Evolutionary conservation across 2,797 vertebrate species (phyloP).

Genomic region (Falco concolor): DNA sequence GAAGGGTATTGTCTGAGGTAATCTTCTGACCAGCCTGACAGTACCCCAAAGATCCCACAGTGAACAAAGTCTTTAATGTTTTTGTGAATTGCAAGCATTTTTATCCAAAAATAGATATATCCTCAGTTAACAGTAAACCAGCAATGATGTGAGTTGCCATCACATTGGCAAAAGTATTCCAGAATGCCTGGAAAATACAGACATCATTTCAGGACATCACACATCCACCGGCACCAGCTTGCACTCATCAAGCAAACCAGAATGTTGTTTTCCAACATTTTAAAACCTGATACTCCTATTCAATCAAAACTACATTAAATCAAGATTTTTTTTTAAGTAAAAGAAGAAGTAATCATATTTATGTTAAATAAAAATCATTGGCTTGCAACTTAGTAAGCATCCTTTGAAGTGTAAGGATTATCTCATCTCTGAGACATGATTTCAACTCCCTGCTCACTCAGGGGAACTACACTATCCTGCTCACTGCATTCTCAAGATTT

Average conservation of each 20-base stretch:
- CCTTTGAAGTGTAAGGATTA: not conserved
- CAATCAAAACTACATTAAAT: not conserved
- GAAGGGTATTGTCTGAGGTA: conserved; percentile 26
- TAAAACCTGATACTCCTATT: not conserved
- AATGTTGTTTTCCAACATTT: not conserved
- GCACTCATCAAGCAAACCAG: not conserved
- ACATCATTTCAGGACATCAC: not conserved
- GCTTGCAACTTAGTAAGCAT: not conserved
- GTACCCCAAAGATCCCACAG: not conserved
- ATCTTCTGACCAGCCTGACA: not conserved
- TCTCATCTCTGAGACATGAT: not conserved
- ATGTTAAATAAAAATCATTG: not conserved
- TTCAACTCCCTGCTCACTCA: not conserved
- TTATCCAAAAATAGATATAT: not conserved
- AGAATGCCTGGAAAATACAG: not conserved
- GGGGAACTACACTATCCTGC: not conserved
- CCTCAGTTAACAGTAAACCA: not conserved
- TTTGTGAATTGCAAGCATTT: not conserved
- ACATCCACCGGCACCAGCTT: not conserved
- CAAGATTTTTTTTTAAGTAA: not conserved
- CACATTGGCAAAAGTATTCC: not conserved
- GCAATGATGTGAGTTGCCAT: not conserved
- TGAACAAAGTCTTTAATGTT: not conserved
- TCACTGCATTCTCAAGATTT: not conserved
- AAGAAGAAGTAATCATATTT: not conserved